Base-by-base conservation (phyloP, 2,888 invertebrate species). In the Lasioglossum leucozonium region DNA sequence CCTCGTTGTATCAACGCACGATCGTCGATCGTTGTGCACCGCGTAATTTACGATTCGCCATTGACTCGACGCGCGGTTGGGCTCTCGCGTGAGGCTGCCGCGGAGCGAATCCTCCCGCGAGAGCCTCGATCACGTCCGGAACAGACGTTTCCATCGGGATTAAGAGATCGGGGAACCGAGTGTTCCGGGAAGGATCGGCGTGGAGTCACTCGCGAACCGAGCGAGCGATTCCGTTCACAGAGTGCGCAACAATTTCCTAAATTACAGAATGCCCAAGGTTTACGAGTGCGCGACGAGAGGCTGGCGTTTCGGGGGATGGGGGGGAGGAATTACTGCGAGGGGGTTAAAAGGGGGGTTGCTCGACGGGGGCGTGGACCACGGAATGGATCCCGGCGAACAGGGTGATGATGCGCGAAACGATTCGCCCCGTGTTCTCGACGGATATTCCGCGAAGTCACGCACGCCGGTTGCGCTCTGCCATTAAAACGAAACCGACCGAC, bases 211-310 rank as follows among this genome's bases (percentile, higher is more conserved):
- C 86, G 84, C 87, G 89, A 84, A 81, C 81, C 91, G 88, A 86
- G 58, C 55, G 55, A 6, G 77, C 82, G 89, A 85, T 86, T 84
- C 77, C 87, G 87, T 85, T 86, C 86, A 85, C 77, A 88, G 90
- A 91, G 90, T 89, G 89, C 85, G 84, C 89, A 92, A 91, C 91
- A 92, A 92, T 91, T 92, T 90, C 88, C 91, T 92, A 93, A 92
- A 92, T 92, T 93, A 92, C 90, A 90, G 87, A 93, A 93, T 93
- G 93, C 91, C 93, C 93, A 93, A 90, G 88, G 87, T 91, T 55
- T 91, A 91, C 89, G 87, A 87, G 83, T 88, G 85, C 87, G 89
- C 89, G 91, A 89, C 88, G 89, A 86, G 89, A 88, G 81, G 78
- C 81, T 87, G 86, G 83, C 87, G 82, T 62, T 65, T 71, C 79